Evolutionary conservation across 2,888 invertebrate genomes (phyloP).

Genomic region (Megaustenia siamemsis): DNA sequence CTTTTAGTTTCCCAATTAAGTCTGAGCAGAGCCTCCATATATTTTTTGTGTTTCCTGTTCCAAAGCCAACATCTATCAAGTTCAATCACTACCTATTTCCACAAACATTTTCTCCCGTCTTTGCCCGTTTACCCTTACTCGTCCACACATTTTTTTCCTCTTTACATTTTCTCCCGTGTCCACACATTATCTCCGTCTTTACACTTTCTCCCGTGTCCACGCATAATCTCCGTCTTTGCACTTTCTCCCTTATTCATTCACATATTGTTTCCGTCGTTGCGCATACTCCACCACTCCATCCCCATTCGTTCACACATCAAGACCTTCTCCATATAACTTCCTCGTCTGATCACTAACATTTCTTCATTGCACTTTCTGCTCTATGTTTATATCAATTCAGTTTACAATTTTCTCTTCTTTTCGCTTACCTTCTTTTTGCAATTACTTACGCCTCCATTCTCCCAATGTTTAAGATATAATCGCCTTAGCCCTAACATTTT

Average conservation of each 20-base stretch:
- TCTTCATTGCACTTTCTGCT: neutral
- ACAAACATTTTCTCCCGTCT: no score
- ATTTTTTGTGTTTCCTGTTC: no score
- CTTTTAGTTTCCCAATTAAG: no score
- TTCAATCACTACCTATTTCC: no score
- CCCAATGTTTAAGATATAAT: no score
- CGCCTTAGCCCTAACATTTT: neutral
- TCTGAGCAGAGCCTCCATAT: no score
- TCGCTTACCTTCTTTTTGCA: no score
- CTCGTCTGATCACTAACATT: neutral
- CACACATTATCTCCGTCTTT: neutral
- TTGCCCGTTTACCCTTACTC: no score
- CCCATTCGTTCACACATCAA: conserved; percentile 18
- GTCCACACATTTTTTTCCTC: no score
- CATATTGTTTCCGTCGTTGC: neutral
- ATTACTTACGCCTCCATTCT: no score
- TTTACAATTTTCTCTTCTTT: neutral
- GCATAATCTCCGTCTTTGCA: neutral
- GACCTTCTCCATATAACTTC: conserved; percentile 40
- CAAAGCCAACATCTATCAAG: no score
- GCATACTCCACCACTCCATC: conserved; percentile 37
- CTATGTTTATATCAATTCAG: neutral
- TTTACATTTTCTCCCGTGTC: neutral
- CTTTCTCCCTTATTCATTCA: neutral
- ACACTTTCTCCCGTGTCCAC: neutral